Evolutionary conservation across 1,140 invertebrate genomes (phyloP), one percentile per base, ranked within the genome.

Genomic region (Cotesia chilonis): DNA sequence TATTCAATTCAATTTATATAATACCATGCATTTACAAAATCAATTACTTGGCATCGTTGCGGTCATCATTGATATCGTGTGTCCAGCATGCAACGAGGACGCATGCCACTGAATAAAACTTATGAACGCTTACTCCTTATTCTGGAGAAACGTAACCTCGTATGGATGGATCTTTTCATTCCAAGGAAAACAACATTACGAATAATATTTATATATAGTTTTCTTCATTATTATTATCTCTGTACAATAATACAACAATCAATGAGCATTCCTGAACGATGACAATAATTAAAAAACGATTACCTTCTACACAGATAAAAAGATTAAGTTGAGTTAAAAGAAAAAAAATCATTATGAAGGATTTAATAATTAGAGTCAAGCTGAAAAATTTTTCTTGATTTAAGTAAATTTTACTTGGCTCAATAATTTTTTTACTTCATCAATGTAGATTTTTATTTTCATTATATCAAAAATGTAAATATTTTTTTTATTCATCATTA

Each of bases 171-270:
- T 41, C 63, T 74, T 38, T 52, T n/a, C 35, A 17, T 73, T 72
- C 70, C 76, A 79, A 79, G 77, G 77, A 77, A 77, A 79, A 76
- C 77, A 36, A 51, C 73, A 75, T 78, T 68, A 60, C 66, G 20
- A 4, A 6, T 37, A 52, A 20, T 52, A 52, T 28, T 52, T 66
- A 17, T 66, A 52, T 51, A 20, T 17, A 9, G 52, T 54, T 71
- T 71, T 69, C 70, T 36, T 68, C 66, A 76, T 68, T 54, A 57
- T 72, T 68, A 38, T 28, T 52, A 47, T 64, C 12, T 9, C n/a
- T 47, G 36, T 37, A 35, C 12, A 35, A 28, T 28, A 35, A 28
- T 52, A 10, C 3, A 6, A 61, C 12, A 35, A 38, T 65, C 6
- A 14, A 47, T 36, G 63, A 41, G 63, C 1, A 47, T 41, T 41